These are phyloP conservation scores for Psylliodes chrysocephalus DNA, from an alignment of 2,888 invertebrate species.

Conservation along the genomic window DNA sequence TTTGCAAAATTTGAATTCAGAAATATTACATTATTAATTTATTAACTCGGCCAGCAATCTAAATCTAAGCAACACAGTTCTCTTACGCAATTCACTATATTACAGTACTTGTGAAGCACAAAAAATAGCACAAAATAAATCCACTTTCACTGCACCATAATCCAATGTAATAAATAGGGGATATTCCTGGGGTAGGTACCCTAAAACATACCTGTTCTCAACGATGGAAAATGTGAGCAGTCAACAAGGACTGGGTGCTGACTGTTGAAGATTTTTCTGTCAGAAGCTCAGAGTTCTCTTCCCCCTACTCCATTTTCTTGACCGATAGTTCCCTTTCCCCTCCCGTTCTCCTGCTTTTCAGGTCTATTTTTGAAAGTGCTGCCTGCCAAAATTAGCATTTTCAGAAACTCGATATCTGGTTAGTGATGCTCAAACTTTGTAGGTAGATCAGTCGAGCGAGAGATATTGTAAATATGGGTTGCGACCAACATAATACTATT, in stretches of 20 bases:
- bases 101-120: slow-evolving; percentile 6
- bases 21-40: background rate
- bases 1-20: too few relatives aligned
- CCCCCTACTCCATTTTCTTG: slow-evolving; percentile 13
- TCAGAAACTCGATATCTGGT: slow-evolving; percentile 41
- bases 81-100: slow-evolving; percentile 9
- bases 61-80: background rate
- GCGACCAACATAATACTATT: background rate
- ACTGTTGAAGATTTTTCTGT: slow-evolving; percentile 64
- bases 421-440: slow-evolving; percentile 8
- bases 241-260: slow-evolving; percentile 69
- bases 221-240: slow-evolving; percentile 65
- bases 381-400: slow-evolving; percentile 40
- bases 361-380: slow-evolving; percentile 37
- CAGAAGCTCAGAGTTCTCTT: slow-evolving; percentile 33
- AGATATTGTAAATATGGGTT: background rate
- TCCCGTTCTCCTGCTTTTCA: slow-evolving; percentile 32
- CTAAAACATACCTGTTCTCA: slow-evolving; percentile 59
- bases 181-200: slow-evolving; percentile 9
- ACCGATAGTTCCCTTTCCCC: background rate
- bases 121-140: slow-evolving; percentile 12
- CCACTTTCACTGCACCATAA: slow-evolving; percentile 22
- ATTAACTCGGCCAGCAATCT: background rate
- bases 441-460: slow-evolving; percentile 12
- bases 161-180: slow-evolving; percentile 7